phyloP scores from a whole-genome alignment of 2,888 invertebrate species.

The Tinea pellionella region DNA sequence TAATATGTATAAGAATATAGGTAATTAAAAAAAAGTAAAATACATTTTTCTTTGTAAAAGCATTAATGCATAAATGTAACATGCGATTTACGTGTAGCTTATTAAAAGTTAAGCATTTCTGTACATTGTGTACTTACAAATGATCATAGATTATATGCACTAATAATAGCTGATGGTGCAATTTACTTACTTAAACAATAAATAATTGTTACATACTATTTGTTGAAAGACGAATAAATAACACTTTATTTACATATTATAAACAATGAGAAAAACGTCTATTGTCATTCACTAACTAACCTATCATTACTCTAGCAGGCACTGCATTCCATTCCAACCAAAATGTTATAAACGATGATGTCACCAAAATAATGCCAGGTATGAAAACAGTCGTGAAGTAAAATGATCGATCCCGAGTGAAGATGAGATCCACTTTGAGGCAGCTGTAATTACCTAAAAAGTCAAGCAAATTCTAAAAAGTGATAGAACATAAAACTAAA shows the following conservation, averaged over 20 bases:
- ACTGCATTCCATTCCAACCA: conserved; percentile 98
- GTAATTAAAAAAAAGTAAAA: conserved; percentile 15
- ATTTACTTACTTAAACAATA: not conserved
- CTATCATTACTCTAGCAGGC: conserved; percentile 96
- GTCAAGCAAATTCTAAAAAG: conserved; percentile 56
- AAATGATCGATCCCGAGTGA: conserved; percentile 95
- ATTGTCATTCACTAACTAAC: conserved; percentile 63
- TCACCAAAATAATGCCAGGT: conserved; percentile 95
- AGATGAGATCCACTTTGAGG: conserved; percentile 91
- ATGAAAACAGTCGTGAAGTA: conserved; percentile 98
- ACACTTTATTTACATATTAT: not conserved
- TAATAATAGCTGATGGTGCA: not conserved
- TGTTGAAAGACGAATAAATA: not conserved
- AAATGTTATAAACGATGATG: conserved; percentile 96
- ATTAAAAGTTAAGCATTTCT: no score
- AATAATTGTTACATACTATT: not conserved
- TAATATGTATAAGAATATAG: conserved; percentile 13
- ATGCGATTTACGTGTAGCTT: no score
- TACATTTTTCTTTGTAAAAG: not conserved
- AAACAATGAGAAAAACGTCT: not conserved
- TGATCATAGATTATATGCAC: no score
- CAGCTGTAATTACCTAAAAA: conserved; percentile 95
- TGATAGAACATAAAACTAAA: conserved; percentile 21
- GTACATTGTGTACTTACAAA: no score
- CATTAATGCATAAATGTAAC: no score